Conservation (phyloP, 2,888 invertebrate genomes). For the Pristionchus exspectatus region DNA sequence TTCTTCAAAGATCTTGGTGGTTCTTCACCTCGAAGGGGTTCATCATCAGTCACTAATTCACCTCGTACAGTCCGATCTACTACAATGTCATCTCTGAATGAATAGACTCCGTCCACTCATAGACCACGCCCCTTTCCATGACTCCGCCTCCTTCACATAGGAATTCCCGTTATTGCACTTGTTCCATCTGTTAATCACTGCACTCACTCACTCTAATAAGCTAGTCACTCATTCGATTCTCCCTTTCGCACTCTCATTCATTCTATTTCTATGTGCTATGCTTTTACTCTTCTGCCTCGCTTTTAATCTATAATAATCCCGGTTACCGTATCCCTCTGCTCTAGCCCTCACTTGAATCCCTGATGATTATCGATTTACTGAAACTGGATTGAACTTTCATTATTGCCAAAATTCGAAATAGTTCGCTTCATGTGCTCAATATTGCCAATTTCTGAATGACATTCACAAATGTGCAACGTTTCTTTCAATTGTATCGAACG, state of each 20-base stretch:
- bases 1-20: constrained; percentile 70
- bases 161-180: neutral
- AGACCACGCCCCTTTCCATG: constrained; percentile 1
- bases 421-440: constrained; percentile 23
- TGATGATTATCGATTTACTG: constrained; percentile 17
- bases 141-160: neutral
- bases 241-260: neutral
- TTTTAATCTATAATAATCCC: constrained; percentile 30
- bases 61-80: constrained; percentile 61
- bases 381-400: neutral
- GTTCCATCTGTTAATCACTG: neutral
- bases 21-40: constrained; percentile 65
- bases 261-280: neutral
- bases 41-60: constrained; percentile 65
- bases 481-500: constrained; percentile 40
- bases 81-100: constrained; percentile 46
- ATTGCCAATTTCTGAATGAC: constrained; percentile 34
- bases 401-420: constrained; percentile 33
- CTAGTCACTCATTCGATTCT: constrained; percentile 16
- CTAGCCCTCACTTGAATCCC: constrained; percentile 25
- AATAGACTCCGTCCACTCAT: constrained; percentile 10
- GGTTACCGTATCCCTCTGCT: constrained; percentile 17
- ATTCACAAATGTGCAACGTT: constrained; percentile 36
- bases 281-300: constrained; percentile 43
- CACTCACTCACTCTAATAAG: constrained; percentile 30